Conservation (phyloP, 2,113 vertebrate genomes). For the Mus spicilegus region DNA sequence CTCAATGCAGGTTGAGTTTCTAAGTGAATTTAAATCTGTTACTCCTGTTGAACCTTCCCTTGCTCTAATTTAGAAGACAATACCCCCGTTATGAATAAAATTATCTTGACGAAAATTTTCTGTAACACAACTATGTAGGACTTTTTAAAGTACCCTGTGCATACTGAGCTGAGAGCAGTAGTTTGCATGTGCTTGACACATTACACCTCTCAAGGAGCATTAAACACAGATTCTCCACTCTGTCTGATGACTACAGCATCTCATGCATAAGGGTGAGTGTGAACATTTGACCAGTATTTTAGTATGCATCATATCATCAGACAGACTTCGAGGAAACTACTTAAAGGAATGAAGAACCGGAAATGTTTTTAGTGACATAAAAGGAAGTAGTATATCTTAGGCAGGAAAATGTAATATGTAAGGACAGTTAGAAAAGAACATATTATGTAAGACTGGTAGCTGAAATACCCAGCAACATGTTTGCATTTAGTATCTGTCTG, state of each 20-base stretch:
- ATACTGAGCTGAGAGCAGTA: neutral
- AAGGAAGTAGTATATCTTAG: neutral
- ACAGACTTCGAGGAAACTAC: neutral
- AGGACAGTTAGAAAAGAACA: neutral
- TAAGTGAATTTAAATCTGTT: conserved; percentile 38
- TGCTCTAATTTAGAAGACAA: conserved; percentile 4
- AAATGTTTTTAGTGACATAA: neutral
- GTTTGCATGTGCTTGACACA: neutral
- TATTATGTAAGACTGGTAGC: neutral
- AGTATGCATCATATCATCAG: neutral
- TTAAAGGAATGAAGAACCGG: neutral
- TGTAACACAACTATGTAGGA: neutral
- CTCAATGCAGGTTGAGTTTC: neutral
- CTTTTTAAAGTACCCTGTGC: neutral
- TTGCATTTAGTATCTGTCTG: neutral
- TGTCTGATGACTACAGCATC: neutral
- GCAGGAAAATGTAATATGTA: too few relatives aligned
- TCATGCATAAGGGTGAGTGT: neutral
- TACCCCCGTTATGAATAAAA: conserved; percentile 12
- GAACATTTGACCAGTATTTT: neutral
- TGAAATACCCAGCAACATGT: neutral
- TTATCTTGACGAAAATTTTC: neutral
- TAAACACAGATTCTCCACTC: neutral
- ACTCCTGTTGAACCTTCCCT: conserved; percentile 1
- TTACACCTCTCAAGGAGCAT: neutral